Evolutionary conservation across 2,888 invertebrate species (phyloP), one percentile per base, ranked within the genome.

Genomic region (Cremastinae sp.): DNA sequence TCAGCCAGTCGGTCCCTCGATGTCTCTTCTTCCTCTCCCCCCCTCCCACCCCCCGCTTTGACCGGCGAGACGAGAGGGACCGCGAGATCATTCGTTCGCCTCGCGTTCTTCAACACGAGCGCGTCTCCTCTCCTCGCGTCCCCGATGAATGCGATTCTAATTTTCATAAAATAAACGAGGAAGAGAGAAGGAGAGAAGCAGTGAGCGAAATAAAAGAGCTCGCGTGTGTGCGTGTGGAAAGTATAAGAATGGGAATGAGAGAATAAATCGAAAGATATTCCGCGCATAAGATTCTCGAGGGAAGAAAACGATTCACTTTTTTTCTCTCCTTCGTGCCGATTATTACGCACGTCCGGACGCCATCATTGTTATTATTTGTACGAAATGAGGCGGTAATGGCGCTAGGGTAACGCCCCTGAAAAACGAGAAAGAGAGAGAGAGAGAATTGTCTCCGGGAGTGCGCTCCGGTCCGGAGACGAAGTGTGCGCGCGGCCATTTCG

Each of bases 341-440:
- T 45, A 45, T 53, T 49, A 43, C 45, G 16, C 36, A 14, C 34
- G 16, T 14, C n/a, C 43, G 3, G 34, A 34, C 34, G 18, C 36
- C 54, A 38, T 71, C 45, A 22, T 22, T 22, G 10, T 54, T 62
- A 62, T 72, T 72, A 61, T 75, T 16, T 61, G 56, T 54, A 79
- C 80, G 75, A 70, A 71, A 70, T 64, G 74, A 53, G 75, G 71
- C 69, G 78, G 72, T 74, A 78, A 78, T 76, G 80, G 78, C 80
- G 81, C 77, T 64, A 70, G 79, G 86, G 86, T 83, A 87, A 87
- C 87, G 88, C 87, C 88, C 88, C 88, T 88, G 87, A 78, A 84
- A 74, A 85, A 87, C 86, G 84, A 84, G 85, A 84, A 82, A 84
- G 80, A 84, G 82, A 83, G 83, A 84, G 83, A 83, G 79, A 84